Percentiles rank a stretch among this genome's conserved stretches.
Conservation (phyloP, 2,113 vertebrate species). For the Hoplias malabaricus region DNA sequence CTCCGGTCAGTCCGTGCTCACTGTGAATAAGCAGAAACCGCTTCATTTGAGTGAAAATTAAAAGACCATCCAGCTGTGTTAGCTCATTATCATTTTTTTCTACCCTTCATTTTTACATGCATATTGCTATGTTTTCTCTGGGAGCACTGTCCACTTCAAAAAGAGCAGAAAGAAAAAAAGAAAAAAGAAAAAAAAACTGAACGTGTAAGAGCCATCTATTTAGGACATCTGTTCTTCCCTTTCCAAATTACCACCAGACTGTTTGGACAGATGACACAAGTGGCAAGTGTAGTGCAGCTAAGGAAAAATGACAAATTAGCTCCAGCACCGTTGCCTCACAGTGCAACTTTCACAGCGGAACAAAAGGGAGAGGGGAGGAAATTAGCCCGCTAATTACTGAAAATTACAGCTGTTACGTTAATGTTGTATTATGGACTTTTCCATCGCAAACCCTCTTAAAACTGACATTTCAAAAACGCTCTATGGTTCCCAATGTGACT, state of each 20-base stretch:
- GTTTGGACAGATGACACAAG: constrained; percentile 58
- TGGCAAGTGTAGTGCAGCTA: constrained; percentile 44
- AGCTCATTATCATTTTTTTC: constrained; percentile 59
- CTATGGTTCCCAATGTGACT: constrained; percentile 22
- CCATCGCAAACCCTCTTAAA: constrained; percentile 21
- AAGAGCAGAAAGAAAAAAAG: constrained; percentile 23
- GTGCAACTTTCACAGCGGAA: constrained; percentile 47
- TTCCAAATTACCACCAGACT: constrained; percentile 57
- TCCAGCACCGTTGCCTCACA: constrained; percentile 42
- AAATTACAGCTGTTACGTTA: constrained; percentile 56
- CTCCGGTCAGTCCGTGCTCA: no score
- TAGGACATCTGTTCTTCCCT: constrained; percentile 62
- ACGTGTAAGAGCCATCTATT: constrained; percentile 56
- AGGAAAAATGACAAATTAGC: constrained; percentile 55
- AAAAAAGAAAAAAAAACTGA: constrained; percentile 30
- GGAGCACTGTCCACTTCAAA: constrained; percentile 61
- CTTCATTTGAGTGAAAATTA: constrained; percentile 21
- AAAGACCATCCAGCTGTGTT: not conserved
- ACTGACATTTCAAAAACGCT: constrained; percentile 30
- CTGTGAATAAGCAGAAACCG: constrained; percentile 5
- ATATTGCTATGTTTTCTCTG: not conserved
- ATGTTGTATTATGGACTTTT: constrained; percentile 37
- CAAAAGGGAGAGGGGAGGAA: constrained; percentile 47
- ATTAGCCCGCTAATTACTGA: constrained; percentile 55
- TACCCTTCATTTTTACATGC: constrained; percentile 42